Evolutionary conservation across 2,113 vertebrate genomes (phyloP).

Genomic region (Salvelinus fontinalis): DNA sequence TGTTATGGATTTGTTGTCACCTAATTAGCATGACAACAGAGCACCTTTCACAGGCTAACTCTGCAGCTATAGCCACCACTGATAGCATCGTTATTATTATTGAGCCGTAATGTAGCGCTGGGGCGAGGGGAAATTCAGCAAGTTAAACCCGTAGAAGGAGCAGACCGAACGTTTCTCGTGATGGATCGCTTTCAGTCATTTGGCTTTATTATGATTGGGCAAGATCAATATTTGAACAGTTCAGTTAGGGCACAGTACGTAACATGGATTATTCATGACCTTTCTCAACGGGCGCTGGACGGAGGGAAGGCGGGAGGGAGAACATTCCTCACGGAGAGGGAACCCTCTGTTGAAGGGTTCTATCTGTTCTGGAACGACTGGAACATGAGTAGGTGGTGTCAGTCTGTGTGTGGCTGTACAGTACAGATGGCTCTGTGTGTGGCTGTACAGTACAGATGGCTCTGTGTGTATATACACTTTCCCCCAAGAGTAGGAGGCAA

Average conservation of each 20-base stretch:
- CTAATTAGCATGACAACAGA: constrained; percentile 77
- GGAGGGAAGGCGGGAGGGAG: constrained; percentile 36
- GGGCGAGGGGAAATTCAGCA: constrained; percentile 62
- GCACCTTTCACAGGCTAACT: constrained; percentile 56
- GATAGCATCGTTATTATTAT: constrained; percentile 76
- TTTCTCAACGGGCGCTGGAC: constrained; percentile 55
- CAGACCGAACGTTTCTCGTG: constrained; percentile 54
- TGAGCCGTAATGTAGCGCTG: constrained; percentile 62
- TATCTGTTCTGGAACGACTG: constrained; percentile 22
- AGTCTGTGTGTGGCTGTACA: constrained; percentile 44
- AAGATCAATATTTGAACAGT: constrained; percentile 82
- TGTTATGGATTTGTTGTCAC: constrained; percentile 72
- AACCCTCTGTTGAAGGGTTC: constrained; percentile 29
- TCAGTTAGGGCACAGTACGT: constrained; percentile 70
- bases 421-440: constrained; percentile 1
- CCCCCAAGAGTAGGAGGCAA: no score
- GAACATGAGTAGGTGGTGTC: constrained; percentile 48
- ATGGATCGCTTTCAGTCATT: constrained; percentile 77
- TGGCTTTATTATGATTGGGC: constrained; percentile 78
- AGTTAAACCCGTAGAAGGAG: constrained; percentile 50
- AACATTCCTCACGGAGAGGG: constrained; percentile 1
- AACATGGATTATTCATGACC: constrained; percentile 78
- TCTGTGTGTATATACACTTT: constrained; percentile 19
- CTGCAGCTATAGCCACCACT: constrained; percentile 52
- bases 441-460: neutral